Evolutionary conservation across 2,113 vertebrate genomes (phyloP), one percentile per base, ranked within the genome.

Genomic region (Phainopepla nitens): DNA sequence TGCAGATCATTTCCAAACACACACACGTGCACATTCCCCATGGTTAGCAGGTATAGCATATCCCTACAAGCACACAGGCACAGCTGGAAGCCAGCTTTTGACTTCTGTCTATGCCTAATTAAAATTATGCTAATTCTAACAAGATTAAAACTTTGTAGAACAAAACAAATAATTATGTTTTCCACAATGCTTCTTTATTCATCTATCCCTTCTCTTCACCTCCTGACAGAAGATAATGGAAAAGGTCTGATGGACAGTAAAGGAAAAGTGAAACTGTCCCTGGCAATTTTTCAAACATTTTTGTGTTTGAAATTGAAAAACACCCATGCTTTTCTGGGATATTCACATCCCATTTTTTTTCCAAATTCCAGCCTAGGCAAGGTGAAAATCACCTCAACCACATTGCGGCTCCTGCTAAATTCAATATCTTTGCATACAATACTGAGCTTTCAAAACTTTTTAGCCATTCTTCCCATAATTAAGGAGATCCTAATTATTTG

Each of bases 61-160:
- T 62, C 82, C 50, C 85, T 54, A 54, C 31, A 91, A 94, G 66
- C 53, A 45, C 4, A 4, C 33, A 41, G 82, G 41, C 79, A 93
- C 82, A 77, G 76, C 15, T 58, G 82, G 94, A 84, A 93, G 24
- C 33, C 89, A 90, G 66, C 79, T 93, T 94, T 64, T 85, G 75
- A 69, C 75, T 91, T 65, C 88, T 80, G 28, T 29, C 72, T 69
- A 20, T 58, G 60, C 42, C 58, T 94, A 86, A 94, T 94, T 95
- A 88, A 94, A 94, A 93, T 90, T 66, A 87, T 89, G 56, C 33
- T 85, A 93, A 94, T 95, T 85, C 17, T 87, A 93, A 64, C 44
- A 80, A 80, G 83, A 80, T 83, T 77, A 47, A 2, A 4, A 56
- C 24, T 92, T 49, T 71, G 47, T 50, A 75, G 75, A 92, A 18